Evolutionary conservation across 2,797 vertebrate genomes (phyloP), one percentile per base, ranked within the genome.

Genomic region (Anniella stebbinsi): DNA sequence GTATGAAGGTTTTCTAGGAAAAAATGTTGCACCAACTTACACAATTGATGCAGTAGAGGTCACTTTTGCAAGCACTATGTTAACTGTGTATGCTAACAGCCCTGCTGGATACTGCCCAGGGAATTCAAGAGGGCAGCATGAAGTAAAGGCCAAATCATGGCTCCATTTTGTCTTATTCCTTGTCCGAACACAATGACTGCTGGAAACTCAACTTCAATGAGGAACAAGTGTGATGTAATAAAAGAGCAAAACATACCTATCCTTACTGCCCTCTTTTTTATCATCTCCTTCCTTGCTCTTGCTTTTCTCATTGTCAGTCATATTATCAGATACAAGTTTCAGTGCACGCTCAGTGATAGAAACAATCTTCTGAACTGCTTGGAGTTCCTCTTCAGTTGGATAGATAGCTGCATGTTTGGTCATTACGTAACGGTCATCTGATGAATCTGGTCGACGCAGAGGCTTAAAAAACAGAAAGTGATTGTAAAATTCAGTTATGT

Each of bases 361-460:
- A 88, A 99, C 99, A 1, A 99, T 99, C 96, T 99, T 99, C 96
- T 99, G 99, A 86, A 99, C 99, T 66, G 99, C 98, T 90, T 99
- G 99, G 48, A 99, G 98, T 92, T 99, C 99, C 1, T 99, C 99
- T 91, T 99, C 99, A 7, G 98, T 99, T 51, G 99, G 99, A 96
- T 99, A 99, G 96, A 99, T 99, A 87, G 98, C 98, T 0, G 98
- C 98, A 60, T 99, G 99, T 84, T 99, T 99, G 91, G 99, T 99
- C 99, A 99, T 99, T 77, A 99, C 98, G 0, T 99, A 99, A 72
- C 99, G 98, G 93, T 99, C 99, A 60, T 99, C 99, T 60, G 98
- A 99, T 38, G 99, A 99, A 94, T 99, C 99, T 25, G 99, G 99
- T 3, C 99, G 98, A 25, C 99, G 98, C 12, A 98, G 97, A 51